Base-by-base conservation (phyloP, 2,888 invertebrate genomes). In the Sphecodes monilicornis region DNA sequence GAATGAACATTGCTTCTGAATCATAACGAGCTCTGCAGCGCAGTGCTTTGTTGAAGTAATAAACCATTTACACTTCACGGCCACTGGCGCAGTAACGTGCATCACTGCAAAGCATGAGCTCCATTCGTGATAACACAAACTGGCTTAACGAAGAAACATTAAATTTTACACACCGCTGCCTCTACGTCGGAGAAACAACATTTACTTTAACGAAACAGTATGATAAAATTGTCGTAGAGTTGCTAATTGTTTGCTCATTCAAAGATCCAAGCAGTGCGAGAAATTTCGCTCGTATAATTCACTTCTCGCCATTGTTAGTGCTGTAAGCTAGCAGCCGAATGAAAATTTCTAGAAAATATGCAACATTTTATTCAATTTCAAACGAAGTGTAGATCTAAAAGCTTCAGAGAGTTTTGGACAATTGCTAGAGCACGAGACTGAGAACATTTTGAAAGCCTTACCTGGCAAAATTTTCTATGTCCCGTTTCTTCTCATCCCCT, bases 11-110 rank as follows among this genome's bases (percentile, higher is more conserved):
- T 68, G 68, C n/a, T n/a, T 68, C 68, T 18, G 68, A 68, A 39
- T 68, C 36, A 39, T 68, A 68, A 68, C 68, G n/a, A 68, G 68
- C 36, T 68, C 68, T 36, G 68, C 68, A 68, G n/a, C 39, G 68
- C 68, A 39, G 36, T 68, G 68, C 36, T 39, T 68, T 68, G 36
- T 68, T 68, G 39, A n/a, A 68, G 39, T 39, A 68, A 39, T 68
- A 68, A 68, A 39, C 68, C 68, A 22, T 68, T 68, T 32, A 66
- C 32, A 66, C 64, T 66, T 66, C 64, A 22, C 64, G 64, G 32
- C 64, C 60, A 29, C 16, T 29, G 60, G 60, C 60, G 29, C 60
- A 60, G 29, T 29, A 29, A 60, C 60, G 60, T 2, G 29, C 6
- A 60, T 60, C 60, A 29, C 60, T 29, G 60, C 29, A 18, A 29